A percentile compares a stretch with the other conserved stretches of the same genome.
phyloP scores from a whole-genome alignment of 92 coral and sea anemone species.

The Epizoanthus ramosus region DNA sequence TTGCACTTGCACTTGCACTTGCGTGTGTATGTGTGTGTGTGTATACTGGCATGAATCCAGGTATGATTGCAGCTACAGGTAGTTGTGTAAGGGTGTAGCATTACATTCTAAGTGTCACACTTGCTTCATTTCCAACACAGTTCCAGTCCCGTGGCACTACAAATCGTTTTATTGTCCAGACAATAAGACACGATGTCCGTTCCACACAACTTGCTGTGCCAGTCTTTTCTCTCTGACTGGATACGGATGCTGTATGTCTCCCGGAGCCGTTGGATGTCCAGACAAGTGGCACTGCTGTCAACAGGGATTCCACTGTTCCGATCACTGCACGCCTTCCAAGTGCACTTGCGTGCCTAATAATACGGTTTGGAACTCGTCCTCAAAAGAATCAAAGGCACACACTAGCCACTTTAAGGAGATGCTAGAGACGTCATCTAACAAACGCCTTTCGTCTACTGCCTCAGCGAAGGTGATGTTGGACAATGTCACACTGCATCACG shows the following conservation, averaged over 20 bases:
- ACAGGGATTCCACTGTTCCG: slow-evolving; percentile 70
- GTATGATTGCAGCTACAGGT: not conserved
- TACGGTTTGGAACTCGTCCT: not conserved
- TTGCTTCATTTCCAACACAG: not conserved
- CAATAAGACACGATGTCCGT: slow-evolving; percentile 78
- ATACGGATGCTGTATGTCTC: slow-evolving; percentile 82
- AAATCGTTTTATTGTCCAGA: slow-evolving; percentile 67
- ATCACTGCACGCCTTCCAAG: slow-evolving; percentile 62
- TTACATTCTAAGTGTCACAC: not conserved
- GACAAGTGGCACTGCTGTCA: slow-evolving; percentile 93
- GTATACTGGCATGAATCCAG: too few species aligned
- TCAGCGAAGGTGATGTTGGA: not conserved
- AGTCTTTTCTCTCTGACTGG: slow-evolving; percentile 81
- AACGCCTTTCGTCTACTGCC: not conserved
- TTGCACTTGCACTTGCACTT: too few species aligned
- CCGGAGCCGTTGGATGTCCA: slow-evolving; percentile 68
- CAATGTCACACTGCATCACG: slow-evolving; percentile 8
- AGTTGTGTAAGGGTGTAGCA: not conserved
- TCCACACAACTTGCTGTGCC: slow-evolving; percentile 76
- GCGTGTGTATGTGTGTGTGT: too few species aligned
- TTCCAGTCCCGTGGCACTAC: slow-evolving; percentile 7
- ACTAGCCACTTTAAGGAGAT: slow-evolving; percentile 15
- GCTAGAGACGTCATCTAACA: slow-evolving; percentile 1
- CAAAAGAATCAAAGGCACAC: not conserved
- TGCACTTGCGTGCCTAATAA: slow-evolving; percentile 62